Evolutionary conservation across 2,797 vertebrate genomes (phyloP).

Genomic region (Anableps anableps): DNA sequence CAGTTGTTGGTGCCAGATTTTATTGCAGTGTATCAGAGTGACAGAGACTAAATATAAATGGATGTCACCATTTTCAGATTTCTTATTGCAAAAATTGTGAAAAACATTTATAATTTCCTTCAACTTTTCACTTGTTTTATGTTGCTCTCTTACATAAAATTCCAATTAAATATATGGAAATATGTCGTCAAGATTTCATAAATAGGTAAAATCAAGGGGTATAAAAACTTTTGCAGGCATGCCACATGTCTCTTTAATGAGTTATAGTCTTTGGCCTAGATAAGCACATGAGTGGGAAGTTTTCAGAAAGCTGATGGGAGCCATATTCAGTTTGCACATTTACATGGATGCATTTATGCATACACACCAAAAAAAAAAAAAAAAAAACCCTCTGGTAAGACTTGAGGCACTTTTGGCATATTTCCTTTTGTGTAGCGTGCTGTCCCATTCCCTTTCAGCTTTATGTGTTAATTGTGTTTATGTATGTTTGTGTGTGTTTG

Average conservation of each 20-base stretch:
- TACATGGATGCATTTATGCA: constrained; percentile 39
- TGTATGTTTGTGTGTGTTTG: constrained; percentile 18
- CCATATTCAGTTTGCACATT: constrained; percentile 30
- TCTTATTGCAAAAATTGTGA: neutral
- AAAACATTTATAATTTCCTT: neutral
- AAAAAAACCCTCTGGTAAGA: constrained; percentile 59
- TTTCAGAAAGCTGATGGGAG: constrained; percentile 17
- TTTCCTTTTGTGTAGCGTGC: constrained; percentile 63
- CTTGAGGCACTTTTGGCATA: constrained; percentile 61
- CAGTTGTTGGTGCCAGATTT: too few relatives aligned
- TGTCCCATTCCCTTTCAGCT: constrained; percentile 46
- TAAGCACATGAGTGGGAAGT: neutral
- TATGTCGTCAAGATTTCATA: neutral
- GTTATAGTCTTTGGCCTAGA: neutral
- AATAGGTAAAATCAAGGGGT: neutral
- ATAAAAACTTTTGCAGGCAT: neutral
- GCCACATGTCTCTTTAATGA: neutral
- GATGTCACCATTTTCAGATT: neutral
- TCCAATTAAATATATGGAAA: neutral
- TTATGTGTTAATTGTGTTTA: constrained; percentile 3
- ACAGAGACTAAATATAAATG: neutral
- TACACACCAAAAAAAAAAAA: constrained; percentile 22
- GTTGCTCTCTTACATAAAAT: neutral
- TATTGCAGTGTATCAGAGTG: too few relatives aligned
- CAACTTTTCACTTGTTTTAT: neutral